These are phyloP conservation scores for Poecile montanus DNA, from an alignment of 2,797 vertebrate genomes.

Conservation along the genomic window DNA sequence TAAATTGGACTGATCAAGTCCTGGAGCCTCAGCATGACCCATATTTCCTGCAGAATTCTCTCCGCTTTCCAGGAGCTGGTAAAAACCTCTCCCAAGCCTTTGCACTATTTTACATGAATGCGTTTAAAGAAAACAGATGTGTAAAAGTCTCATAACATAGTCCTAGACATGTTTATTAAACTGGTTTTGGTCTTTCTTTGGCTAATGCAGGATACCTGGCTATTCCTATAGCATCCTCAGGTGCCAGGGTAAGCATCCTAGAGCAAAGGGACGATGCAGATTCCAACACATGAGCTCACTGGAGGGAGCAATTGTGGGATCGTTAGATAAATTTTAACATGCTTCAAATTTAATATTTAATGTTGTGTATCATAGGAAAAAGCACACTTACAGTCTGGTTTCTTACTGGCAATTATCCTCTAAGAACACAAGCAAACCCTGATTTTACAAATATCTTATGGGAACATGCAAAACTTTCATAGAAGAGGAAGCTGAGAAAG, in stretches of 20 bases:
- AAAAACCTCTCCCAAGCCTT: neutral
- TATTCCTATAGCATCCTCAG: neutral
- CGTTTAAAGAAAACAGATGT: slow-evolving; percentile 11
- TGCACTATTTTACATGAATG: neutral
- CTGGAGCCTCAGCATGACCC: neutral
- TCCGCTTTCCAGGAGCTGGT: neutral
- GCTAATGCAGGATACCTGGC: slow-evolving; percentile 15
- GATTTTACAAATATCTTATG: slow-evolving; percentile 27
- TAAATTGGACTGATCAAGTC: neutral
- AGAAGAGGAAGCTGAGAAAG: neutral
- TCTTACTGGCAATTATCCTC: slow-evolving; percentile 36
- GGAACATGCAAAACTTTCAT: slow-evolving; percentile 55
- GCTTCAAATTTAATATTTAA: slow-evolving; percentile 49
- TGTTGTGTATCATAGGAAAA: slow-evolving; percentile 30
- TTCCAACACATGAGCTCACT: neutral
- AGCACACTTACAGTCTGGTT: slow-evolving; percentile 35
- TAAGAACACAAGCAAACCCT: slow-evolving; percentile 57
- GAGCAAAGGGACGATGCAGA: slow-evolving; percentile 7
- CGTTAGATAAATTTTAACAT: neutral
- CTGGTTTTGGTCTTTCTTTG: slow-evolving; percentile 17
- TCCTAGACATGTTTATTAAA: neutral
- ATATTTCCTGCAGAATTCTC: neutral
- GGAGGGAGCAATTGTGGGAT: neutral
- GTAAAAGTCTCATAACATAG: neutral
- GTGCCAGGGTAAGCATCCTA: slow-evolving; percentile 21